Evolutionary conservation across 2,888 invertebrate genomes (phyloP), one percentile per base, ranked within the genome.

Genomic region (Protophormia terraenovae): DNA sequence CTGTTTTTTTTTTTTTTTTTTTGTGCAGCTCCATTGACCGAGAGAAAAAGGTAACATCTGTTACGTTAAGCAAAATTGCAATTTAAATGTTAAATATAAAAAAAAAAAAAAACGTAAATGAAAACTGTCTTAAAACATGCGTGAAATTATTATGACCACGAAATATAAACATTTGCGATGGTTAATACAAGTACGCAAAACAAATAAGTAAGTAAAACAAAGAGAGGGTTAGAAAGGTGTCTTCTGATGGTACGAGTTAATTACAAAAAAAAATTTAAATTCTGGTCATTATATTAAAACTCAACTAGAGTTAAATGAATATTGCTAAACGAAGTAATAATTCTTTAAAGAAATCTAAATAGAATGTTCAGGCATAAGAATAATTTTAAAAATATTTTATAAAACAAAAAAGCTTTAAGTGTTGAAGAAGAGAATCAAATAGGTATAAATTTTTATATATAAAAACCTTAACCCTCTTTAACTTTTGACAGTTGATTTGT

Each of bases 91-190:
- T 75, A 3, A 6, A 22, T 62, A 55, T 14, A 5, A 55, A 64
- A 58, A 32, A 45, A 19, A 35, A 32, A 38, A 38, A 16, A 69
- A 45, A 32, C 14, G 16, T 8, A 64, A 76, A 58, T 29, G 19
- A 47, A 72, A 64, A 82, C 38, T 76, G 64, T 66, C 55, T 55
- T 73, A 76, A 82, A 83, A 83, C 76, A 83, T 83, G 76, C 82
- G 76, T 83, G 71, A 83, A 83, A 83, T 77, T 83, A 83, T 83
- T 64, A 64, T 72, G 76, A 72, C 76, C 76, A 77, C 71, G 76
- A 83, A 22, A 62, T 62, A 45, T 55, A 76, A 82, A 83, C 71
- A 77, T 83, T 83, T 83, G 71, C 47, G 38, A 22, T 24, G 32
- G 7, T 24, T 55, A 55, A 41, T 62, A 24, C 4, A 27, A 53